These are phyloP conservation scores for Octomys mimax DNA, from an alignment of 2,797 vertebrate species.

Conservation along the genomic window DNA sequence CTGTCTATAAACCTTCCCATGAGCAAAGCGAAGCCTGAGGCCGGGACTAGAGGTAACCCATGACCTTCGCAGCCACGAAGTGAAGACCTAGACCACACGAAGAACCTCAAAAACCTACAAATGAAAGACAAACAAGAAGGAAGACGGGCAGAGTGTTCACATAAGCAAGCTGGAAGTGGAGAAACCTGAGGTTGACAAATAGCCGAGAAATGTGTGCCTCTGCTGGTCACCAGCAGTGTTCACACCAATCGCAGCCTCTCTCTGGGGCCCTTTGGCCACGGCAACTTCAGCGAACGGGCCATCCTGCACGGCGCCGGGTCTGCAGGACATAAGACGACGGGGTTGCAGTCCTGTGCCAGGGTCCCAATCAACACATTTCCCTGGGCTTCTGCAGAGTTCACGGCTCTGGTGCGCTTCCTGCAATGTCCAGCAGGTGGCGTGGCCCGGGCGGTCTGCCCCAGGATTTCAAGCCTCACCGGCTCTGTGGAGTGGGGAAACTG, in stretches of 20 bases:
- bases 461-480: too few species aligned
- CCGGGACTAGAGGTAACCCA: not conserved
- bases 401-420: not conserved
- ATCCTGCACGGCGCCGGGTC: rapidly evolving
- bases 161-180: not conserved
- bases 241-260: not conserved
- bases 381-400: too few species aligned
- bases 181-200: rapidly evolving
- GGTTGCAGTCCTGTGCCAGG: not conserved
- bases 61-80: not conserved
- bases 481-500: not conserved
- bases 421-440: conserved; percentile 62
- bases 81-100: not conserved
- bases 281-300: rapidly evolving
- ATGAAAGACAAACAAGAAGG: not conserved
- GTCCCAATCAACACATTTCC: too few species aligned
- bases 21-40: not conserved
- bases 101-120: not conserved
- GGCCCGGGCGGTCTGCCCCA: not conserved
- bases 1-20: not conserved
- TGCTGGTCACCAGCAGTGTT: not conserved
- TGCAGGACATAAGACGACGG: rapidly evolving
- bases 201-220: rapidly evolving
- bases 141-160: not conserved
- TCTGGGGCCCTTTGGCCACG: not conserved